phyloP scores from a whole-genome alignment of 1,140 invertebrate genomes.

The Plutomurus gul region DNA sequence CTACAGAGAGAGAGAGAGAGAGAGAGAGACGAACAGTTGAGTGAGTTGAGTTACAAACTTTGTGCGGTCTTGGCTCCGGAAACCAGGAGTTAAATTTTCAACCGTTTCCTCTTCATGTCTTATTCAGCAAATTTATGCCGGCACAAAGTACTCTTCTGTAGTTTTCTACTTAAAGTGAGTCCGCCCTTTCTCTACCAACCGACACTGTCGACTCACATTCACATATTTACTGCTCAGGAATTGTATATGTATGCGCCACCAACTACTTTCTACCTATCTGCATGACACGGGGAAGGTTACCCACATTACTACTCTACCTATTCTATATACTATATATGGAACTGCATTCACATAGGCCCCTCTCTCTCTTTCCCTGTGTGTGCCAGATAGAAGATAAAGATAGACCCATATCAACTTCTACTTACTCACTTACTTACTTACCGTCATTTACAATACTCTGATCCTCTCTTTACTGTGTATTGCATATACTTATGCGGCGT shows the following conservation, averaged over 20 bases:
- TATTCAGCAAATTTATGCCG: constrained; percentile 34
- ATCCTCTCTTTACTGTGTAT: too few relatives aligned
- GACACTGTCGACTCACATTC: neutral
- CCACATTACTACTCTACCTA: neutral
- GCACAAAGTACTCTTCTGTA: constrained; percentile 31
- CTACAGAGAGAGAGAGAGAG: neutral
- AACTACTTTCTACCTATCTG: neutral
- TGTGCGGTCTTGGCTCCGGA: constrained; percentile 29
- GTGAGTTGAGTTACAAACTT: neutral
- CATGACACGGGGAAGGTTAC: too few relatives aligned
- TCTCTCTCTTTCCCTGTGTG: too few relatives aligned
- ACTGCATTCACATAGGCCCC: too few relatives aligned
- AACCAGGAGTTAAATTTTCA: constrained; percentile 30
- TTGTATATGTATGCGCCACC: neutral
- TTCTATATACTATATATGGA: too few relatives aligned
- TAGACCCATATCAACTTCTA: neutral
- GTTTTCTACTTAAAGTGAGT: constrained; percentile 24
- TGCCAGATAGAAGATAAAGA: neutral
- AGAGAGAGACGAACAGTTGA: neutral
- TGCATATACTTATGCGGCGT: too few relatives aligned
- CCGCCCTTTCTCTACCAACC: constrained; percentile 1
- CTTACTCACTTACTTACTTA: neutral
- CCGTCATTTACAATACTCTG: neutral
- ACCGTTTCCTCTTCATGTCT: constrained; percentile 34
- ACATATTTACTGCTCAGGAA: neutral